Base-by-base conservation (phyloP, 2,888 invertebrate species). In the Tricholauxania praeusta region DNA sequence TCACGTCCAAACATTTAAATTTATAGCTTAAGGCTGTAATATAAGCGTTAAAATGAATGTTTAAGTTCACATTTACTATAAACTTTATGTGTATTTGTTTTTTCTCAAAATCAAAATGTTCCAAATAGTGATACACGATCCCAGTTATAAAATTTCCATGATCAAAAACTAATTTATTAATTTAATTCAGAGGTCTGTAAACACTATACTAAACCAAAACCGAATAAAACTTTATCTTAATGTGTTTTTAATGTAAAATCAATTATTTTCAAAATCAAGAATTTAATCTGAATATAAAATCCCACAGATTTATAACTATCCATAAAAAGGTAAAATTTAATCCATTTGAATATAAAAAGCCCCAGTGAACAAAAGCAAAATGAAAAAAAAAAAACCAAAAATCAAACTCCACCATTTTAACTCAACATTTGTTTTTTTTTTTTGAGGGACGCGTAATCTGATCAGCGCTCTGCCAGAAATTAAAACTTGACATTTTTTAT, bases 191-290 rank as follows among this genome's bases (percentile, higher is more conserved):
- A 39, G 39, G 10, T 39, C 39, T 39, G 39, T 39, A 39, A 39
- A 39, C 39, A 39, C 39, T 10, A 4, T 10, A 39, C 39, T 39
- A 39, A 39, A 39, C 10, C 10, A 39, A 39, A 39, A 39, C 1
- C 10, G 39, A 39, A 39, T 10, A 39, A 39, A 39, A 39, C 22
- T 22, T 59, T 59, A n/a, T 80, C 76, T 76, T 72, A 73, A 76
- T 71, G 70, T 71, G 71, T 74, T 78, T 80, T 82, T 83, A 78
- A 83, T 81, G 82, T 76, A 76, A 75, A 80, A 77, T 82, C 81
- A 80, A 78, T 80, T 66, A 69, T 70, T 70, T 63, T 28, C 28
- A 39, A 52, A 67, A 70, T 57, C 57, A 63, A 65, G 62, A 53
- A 71, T 62, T 53, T 47, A n/a, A 53, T 63, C 70, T n/a, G 63